These are phyloP conservation scores for Styela clava DNA, from an alignment of 23 tunicate genomes.

Conservation along the genomic window DNA sequence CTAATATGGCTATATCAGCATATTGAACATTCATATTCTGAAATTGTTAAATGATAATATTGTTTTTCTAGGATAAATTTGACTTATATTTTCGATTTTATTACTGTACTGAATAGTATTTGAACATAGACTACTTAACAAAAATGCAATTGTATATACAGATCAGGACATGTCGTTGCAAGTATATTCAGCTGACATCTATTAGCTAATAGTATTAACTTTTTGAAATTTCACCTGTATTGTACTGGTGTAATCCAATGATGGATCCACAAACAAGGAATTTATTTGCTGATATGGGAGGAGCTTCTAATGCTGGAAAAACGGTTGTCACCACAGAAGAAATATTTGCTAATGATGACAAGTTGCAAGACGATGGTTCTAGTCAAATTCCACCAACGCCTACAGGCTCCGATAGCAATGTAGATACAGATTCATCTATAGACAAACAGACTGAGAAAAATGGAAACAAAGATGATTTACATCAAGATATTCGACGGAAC, in stretches of 20 bases:
- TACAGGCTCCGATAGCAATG: not conserved
- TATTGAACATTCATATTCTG: too few relatives aligned
- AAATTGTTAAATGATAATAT: too few relatives aligned
- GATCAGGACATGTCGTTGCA: too few relatives aligned
- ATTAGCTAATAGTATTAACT: too few relatives aligned
- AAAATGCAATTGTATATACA: too few relatives aligned
- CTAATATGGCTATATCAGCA: too few relatives aligned
- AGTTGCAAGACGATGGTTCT: not conserved
- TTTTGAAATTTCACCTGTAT: conserved; percentile 13
- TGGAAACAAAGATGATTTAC: not conserved
- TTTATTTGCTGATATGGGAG: conserved; percentile 12
- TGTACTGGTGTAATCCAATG: not conserved
- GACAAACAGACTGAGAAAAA: not conserved
- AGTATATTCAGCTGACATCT: too few relatives aligned
- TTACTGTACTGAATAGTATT: too few relatives aligned
- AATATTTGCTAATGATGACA: not conserved
- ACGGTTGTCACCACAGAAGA: not conserved
- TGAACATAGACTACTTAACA: too few relatives aligned
- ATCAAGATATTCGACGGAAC: not conserved
- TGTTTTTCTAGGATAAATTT: too few relatives aligned
- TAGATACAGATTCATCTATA: not conserved
- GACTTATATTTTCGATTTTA: too few relatives aligned
- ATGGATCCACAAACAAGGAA: conserved; percentile 9
- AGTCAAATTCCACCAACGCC: not conserved
- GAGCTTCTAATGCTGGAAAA: not conserved